A percentile compares a stretch with the other conserved stretches of the same genome.
Conservation (phyloP, 2,888 invertebrate species). For the Tachina lurida region DNA sequence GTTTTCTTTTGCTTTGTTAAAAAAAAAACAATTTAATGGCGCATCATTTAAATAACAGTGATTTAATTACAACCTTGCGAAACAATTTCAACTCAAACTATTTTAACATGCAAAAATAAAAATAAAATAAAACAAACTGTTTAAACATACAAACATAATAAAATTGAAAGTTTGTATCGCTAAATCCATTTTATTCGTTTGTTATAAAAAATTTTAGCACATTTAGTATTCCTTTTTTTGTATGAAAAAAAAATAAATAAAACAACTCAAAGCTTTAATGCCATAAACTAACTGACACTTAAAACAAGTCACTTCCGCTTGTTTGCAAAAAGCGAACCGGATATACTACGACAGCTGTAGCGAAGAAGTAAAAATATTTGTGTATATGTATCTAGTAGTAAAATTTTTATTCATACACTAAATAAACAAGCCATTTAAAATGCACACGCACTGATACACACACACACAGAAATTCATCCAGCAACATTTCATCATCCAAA, state of each 20-base stretch:
- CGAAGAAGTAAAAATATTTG: constrained; percentile 7
- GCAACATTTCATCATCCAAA: constrained; percentile 9
- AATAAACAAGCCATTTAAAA: constrained; percentile 61
- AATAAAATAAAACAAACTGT: background rate
- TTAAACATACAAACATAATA: background rate
- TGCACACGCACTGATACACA: background rate
- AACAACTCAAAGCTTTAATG: constrained; percentile 22
- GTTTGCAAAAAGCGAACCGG: constrained; percentile 60
- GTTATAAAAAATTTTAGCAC: background rate
- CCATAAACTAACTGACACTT: constrained; percentile 68
- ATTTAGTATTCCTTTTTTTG: constrained; percentile 1
- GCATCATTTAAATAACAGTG: background rate
- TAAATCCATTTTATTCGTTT: background rate
- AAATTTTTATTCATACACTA: constrained; percentile 47
- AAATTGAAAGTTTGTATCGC: constrained; percentile 22
- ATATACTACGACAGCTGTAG: constrained; percentile 66
- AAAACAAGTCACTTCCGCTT: constrained; percentile 71
- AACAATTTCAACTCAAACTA: background rate
- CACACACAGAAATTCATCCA: background rate
- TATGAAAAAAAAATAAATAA: background rate
- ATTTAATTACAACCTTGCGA: constrained; percentile 19
- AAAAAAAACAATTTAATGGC: background rate
- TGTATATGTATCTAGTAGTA: background rate
- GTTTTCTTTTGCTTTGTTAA: background rate
- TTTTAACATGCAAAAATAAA: too few species aligned